Conservation (phyloP, 2,888 invertebrate species). For the Ophion ventricosus region DNA sequence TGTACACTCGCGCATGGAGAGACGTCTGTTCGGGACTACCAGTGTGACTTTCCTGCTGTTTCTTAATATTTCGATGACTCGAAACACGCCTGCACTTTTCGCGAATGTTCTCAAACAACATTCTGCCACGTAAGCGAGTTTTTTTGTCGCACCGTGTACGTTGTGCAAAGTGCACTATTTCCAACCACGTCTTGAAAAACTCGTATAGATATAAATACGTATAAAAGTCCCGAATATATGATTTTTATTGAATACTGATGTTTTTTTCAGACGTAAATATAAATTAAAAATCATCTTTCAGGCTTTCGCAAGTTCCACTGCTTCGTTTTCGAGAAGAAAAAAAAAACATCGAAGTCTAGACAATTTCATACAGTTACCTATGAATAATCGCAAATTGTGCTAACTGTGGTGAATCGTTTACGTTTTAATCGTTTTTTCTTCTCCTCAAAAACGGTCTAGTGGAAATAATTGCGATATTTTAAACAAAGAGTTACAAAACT, state of each 20-base stretch:
- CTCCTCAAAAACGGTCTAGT: too few species aligned
- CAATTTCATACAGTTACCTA: too few species aligned
- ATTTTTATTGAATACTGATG: not conserved
- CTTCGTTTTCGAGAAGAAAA: too few species aligned
- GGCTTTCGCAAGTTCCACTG: too few species aligned
- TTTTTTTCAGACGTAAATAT: not conserved
- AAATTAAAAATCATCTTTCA: too few species aligned
- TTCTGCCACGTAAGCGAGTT: slow-evolving; percentile 5
- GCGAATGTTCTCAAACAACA: not conserved
- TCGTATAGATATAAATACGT: not conserved
- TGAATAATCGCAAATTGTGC: too few species aligned
- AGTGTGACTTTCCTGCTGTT: not conserved
- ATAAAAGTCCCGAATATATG: not conserved
- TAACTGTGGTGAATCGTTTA: too few species aligned
- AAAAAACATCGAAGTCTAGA: too few species aligned
- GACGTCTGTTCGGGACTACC: slow-evolving; percentile 3
- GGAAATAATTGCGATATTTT: too few species aligned
- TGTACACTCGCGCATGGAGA: not conserved
- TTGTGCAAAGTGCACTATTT: not conserved
- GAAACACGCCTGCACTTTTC: not conserved
- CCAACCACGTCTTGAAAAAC: not conserved
- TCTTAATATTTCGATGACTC: not conserved
- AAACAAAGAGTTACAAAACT: not conserved
- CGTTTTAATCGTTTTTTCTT: too few species aligned
- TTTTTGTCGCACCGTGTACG: slow-evolving; percentile 30